Evolutionary conservation across 2,888 invertebrate species (phyloP).

Genomic region (Volucella zonaria): DNA sequence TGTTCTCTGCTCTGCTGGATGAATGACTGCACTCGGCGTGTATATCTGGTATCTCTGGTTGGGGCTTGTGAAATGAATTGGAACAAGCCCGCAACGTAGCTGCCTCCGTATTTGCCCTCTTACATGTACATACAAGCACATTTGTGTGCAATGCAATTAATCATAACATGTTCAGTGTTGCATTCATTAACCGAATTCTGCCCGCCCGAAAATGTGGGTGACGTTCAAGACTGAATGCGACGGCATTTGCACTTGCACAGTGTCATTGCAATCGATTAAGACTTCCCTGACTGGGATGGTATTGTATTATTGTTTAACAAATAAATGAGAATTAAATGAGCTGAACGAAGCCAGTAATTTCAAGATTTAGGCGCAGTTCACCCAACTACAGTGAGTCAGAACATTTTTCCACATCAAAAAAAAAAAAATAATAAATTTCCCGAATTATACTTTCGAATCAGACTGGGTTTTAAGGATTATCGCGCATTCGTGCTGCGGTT

Average conservation of each 20-base stretch:
- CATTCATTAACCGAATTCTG: constrained; percentile 48
- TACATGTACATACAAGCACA: constrained; percentile 53
- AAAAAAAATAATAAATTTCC: no score
- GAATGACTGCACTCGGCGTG: constrained; percentile 60
- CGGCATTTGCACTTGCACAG: background rate
- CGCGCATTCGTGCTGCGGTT: no score
- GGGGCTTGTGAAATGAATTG: constrained; percentile 72
- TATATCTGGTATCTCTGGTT: constrained; percentile 65
- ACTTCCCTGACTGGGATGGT: constrained; percentile 64
- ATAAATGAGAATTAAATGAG: constrained; percentile 64
- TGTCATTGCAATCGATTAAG: constrained; percentile 40
- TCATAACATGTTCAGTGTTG: constrained; percentile 66
- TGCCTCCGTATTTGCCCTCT: background rate
- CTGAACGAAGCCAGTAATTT: constrained; percentile 35
- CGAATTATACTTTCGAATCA: no score
- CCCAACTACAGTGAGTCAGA: constrained; percentile 29
- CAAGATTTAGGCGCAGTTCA: constrained; percentile 4
- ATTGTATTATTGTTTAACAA: constrained; percentile 62
- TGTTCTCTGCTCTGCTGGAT: constrained; percentile 47
- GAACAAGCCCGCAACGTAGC: constrained; percentile 48
- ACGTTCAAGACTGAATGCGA: constrained; percentile 12
- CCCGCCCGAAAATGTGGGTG: constrained; percentile 58
- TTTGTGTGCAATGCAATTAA: constrained; percentile 72
- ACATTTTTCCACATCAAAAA: background rate
- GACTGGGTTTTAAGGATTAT: no score